phyloP scores from a whole-genome alignment of 2,113 vertebrate species.

The Chloroceryle aenea region DNA sequence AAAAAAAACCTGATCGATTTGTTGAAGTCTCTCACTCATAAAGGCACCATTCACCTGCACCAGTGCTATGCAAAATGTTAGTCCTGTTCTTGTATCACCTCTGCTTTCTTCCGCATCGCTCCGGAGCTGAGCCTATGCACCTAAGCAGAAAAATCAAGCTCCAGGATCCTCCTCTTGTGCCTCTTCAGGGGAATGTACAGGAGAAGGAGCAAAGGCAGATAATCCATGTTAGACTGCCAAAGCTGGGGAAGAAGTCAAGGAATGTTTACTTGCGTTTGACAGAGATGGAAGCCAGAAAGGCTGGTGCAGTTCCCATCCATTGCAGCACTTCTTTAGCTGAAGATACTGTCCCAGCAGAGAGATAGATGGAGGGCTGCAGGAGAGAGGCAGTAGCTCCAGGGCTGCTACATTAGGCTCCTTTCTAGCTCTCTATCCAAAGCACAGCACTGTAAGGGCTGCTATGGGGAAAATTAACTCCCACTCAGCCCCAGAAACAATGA shows the following conservation, averaged over 20 bases:
- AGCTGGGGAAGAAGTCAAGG: not conserved
- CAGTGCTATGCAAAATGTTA: not conserved
- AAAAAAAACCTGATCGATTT: not conserved
- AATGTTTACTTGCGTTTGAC: not conserved
- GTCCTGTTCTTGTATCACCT: not conserved
- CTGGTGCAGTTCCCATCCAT: not conserved
- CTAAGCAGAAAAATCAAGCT: not conserved
- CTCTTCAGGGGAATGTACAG: not conserved
- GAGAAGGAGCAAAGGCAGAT: not conserved
- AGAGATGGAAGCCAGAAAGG: not conserved
- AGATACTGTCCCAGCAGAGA: not conserved
- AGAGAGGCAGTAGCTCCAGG: not conserved
- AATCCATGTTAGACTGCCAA: not conserved
- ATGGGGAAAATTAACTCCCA: no score
- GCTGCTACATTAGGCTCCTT: not conserved
- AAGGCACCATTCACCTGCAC: not conserved
- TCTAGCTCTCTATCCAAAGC: no score
- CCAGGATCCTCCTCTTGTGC: not conserved
- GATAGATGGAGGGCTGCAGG: not conserved
- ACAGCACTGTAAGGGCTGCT: no score
- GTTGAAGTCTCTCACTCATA: not conserved
- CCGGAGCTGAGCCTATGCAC: not conserved
- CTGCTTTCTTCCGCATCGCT: no score
- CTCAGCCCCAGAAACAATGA: not conserved
- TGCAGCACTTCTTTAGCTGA: not conserved